Percentiles rank a stretch among this genome's conserved stretches.
These are phyloP conservation scores for Heloderma charlesbogerti DNA, from an alignment of 2,113 vertebrate species.

Conservation along the genomic window DNA sequence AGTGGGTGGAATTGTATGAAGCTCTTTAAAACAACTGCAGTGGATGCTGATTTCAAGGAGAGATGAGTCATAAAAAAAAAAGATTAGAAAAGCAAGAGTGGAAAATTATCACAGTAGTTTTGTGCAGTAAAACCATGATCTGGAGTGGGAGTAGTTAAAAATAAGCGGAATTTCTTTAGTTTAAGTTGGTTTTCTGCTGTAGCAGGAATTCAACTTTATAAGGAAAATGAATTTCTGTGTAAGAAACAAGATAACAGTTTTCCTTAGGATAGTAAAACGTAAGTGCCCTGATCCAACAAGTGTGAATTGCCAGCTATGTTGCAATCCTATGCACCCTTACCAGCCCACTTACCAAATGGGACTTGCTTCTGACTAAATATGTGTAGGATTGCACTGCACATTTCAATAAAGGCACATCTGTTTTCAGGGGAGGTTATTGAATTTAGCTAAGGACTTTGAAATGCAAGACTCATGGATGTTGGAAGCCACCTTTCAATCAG, in stretches of 20 bases:
- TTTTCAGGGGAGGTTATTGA: background rate
- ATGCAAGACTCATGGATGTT: background rate
- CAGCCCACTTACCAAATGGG: background rate
- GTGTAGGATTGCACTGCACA: background rate
- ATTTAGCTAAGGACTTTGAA: background rate
- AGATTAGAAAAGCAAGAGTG: slow-evolving; percentile 17
- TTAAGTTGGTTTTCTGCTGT: slow-evolving; percentile 25
- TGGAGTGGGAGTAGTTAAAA: background rate
- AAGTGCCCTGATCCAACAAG: background rate
- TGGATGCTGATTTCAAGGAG: slow-evolving; percentile 25
- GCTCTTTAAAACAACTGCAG: slow-evolving; percentile 30
- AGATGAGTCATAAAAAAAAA: slow-evolving; percentile 6
- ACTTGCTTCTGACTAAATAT: background rate
- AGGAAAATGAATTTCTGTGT: background rate
- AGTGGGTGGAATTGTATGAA: slow-evolving; percentile 4
- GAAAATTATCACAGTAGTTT: slow-evolving; percentile 19
- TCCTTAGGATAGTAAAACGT: background rate
- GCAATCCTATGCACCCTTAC: background rate
- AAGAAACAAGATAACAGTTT: background rate
- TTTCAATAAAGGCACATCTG: background rate
- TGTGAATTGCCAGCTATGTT: background rate
- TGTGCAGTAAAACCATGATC: background rate
- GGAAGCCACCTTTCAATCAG: background rate
- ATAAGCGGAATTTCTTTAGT: slow-evolving; percentile 1
- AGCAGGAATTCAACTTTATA: background rate